Conservation (phyloP, 2,888 invertebrate species). For the Geotrupes spiniger region DNA sequence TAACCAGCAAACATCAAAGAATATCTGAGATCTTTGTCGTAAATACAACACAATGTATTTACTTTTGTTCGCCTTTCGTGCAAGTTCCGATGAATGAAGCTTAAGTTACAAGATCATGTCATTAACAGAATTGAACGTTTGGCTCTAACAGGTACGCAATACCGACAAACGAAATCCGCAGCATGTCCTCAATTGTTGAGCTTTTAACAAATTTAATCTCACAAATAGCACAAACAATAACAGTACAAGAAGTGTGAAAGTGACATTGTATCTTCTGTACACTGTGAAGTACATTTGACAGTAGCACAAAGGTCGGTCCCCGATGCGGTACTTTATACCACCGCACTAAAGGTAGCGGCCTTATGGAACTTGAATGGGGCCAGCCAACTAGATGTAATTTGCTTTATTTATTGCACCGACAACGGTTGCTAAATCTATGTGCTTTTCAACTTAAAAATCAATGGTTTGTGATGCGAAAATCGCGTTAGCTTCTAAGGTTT, state of each 20-base stretch:
- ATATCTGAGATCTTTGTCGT: no score
- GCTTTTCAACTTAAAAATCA: not conserved
- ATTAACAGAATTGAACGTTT: not conserved
- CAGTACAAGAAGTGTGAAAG: slow-evolving; percentile 47
- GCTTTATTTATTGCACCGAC: slow-evolving; percentile 31
- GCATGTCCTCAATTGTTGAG: slow-evolving; percentile 13
- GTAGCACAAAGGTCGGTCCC: slow-evolving; percentile 42
- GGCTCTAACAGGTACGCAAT: not conserved
- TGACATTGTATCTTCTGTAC: slow-evolving; percentile 48
- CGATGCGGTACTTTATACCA: slow-evolving; percentile 48
- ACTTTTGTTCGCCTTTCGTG: no score
- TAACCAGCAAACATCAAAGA: no score
- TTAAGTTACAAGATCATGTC: not conserved
- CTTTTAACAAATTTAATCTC: slow-evolving; percentile 37
- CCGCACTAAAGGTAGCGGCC: slow-evolving; percentile 41
- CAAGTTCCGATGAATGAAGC: not conserved
- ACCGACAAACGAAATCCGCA: slow-evolving; percentile 11
- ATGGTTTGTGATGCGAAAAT: slow-evolving; percentile 1
- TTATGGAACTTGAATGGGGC: slow-evolving; percentile 40
- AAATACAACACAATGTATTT: no score
- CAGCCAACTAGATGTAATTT: slow-evolving; percentile 47
- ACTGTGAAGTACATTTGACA: slow-evolving; percentile 48
- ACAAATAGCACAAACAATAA: slow-evolving; percentile 47
- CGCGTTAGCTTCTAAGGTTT: not conserved
- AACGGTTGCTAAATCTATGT: slow-evolving; percentile 4